These are phyloP conservation scores for Noctua janthina DNA, from an alignment of 2,888 invertebrate genomes.

Conservation along the genomic window DNA sequence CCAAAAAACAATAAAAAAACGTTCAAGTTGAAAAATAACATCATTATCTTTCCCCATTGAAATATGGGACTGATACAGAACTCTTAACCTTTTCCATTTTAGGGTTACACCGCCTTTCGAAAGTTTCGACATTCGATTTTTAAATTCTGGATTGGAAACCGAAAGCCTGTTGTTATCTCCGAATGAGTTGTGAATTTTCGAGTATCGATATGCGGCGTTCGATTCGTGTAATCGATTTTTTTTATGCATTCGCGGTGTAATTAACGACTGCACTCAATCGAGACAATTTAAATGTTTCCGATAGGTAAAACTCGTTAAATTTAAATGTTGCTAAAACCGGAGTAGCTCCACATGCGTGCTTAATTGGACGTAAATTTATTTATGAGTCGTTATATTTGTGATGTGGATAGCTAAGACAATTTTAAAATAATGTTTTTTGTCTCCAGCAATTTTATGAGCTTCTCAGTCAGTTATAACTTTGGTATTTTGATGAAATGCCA, in stretches of 20 bases:
- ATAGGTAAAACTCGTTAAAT: constrained; percentile 76
- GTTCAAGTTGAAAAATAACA: constrained; percentile 71
- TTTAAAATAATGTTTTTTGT: constrained; percentile 35
- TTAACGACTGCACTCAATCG: constrained; percentile 79
- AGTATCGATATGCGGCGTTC: constrained; percentile 66
- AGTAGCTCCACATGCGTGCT: constrained; percentile 65
- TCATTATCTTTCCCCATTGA: constrained; percentile 75
- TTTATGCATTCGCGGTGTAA: constrained; percentile 69
- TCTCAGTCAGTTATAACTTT: constrained; percentile 8
- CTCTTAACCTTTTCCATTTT: constrained; percentile 76
- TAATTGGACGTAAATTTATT: constrained; percentile 68
- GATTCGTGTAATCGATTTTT: constrained; percentile 72
- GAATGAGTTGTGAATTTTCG: constrained; percentile 70
- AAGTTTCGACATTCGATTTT: constrained; percentile 60
- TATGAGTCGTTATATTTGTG: constrained; percentile 57
- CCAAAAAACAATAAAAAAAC: constrained; percentile 69
- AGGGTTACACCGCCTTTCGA: constrained; percentile 70
- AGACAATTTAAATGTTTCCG: constrained; percentile 81
- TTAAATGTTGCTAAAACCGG: constrained; percentile 68
- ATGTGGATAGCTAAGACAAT: constrained; percentile 43
- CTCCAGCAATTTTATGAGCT: constrained; percentile 26
- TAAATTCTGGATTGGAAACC: constrained; percentile 63
- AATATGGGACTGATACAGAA: constrained; percentile 75
- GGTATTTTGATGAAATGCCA: constrained; percentile 62
- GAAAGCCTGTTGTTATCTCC: constrained; percentile 69